Evolutionary conservation across 2,113 vertebrate genomes (phyloP).

Genomic region (Thermophis baileyi): DNA sequence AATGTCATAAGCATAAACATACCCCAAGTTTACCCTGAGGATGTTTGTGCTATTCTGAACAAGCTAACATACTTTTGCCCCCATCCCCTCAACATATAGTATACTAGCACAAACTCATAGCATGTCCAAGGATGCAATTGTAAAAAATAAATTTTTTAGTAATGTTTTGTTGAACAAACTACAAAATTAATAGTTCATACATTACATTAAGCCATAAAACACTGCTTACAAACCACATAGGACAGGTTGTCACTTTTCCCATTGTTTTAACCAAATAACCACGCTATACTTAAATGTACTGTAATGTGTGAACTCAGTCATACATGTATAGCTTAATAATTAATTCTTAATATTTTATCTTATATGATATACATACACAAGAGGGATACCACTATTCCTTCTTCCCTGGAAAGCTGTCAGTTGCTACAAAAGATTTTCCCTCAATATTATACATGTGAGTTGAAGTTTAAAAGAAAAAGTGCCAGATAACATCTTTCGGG

Average conservation of each 20-base stretch:
- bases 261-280: not conserved
- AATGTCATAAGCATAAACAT: not conserved
- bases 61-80: not conserved
- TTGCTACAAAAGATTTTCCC: not conserved
- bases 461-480: not conserved
- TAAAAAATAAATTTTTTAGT: not conserved
- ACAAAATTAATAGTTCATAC: not conserved
- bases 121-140: not conserved
- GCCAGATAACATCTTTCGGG: not conserved
- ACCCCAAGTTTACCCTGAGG: not conserved
- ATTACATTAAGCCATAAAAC: not conserved
- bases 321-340: too few relatives aligned
- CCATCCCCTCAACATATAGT: not conserved
- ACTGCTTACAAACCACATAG: not conserved
- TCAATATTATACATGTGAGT: not conserved
- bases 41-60: not conserved
- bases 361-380: not conserved
- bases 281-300: not conserved
- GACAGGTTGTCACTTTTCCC: not conserved
- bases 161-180: not conserved
- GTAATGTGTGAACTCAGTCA: too few relatives aligned
- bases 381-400: not conserved
- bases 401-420: not conserved
- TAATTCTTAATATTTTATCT: not conserved
- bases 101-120: not conserved